Percentiles rank a stretch among this genome's conserved stretches.
Conservation (phyloP, 2,888 invertebrate genomes). For the Brenthis ino region DNA sequence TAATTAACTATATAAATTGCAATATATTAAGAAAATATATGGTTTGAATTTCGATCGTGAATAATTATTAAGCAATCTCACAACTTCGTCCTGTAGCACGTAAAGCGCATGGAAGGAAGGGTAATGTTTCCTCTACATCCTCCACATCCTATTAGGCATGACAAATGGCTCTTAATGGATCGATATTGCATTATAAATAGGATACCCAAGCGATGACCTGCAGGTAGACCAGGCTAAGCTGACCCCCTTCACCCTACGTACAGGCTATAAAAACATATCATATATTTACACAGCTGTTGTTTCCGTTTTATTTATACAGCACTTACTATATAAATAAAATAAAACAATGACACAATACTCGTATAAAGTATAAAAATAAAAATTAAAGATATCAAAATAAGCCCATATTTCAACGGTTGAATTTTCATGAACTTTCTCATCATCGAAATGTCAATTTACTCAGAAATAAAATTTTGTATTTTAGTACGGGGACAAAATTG, state of each 20-base stretch:
- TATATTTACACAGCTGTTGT: background rate
- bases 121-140: slow-evolving; percentile 20
- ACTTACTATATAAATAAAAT: background rate
- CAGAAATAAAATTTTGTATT: no score
- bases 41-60: no score
- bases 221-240: slow-evolving; percentile 11
- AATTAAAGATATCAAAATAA: no score
- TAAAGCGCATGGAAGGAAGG: background rate
- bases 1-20: no score
- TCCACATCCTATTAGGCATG: slow-evolving; percentile 34
- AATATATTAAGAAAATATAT: no score
- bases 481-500: no score
- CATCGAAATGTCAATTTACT: no score
- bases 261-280: background rate
- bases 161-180: slow-evolving; percentile 41
- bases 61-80: background rate
- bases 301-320: background rate
- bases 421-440: no score
- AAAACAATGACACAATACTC: no score
- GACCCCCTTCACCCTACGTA: slow-evolving; percentile 7
- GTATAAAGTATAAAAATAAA: no score
- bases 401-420: no score
- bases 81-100: background rate
- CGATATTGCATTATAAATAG: slow-evolving; percentile 62
- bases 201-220: slow-evolving; percentile 50